These are phyloP conservation scores for Coryphaenoides rupestris DNA, from an alignment of 2,113 vertebrate genomes.

Conservation along the genomic window DNA sequence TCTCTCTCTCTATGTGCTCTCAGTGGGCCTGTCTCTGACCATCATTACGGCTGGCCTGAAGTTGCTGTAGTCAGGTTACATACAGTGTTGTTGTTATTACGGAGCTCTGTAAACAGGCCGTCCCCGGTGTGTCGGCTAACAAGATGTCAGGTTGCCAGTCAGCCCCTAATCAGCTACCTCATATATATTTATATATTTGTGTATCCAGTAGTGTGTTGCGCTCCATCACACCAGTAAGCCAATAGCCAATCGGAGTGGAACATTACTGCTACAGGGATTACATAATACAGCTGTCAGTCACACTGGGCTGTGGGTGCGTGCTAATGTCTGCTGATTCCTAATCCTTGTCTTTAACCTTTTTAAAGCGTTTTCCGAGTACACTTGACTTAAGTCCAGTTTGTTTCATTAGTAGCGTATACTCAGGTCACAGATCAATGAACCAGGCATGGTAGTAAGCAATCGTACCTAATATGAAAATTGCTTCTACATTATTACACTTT, in stretches of 20 bases:
- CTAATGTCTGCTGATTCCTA: not conserved
- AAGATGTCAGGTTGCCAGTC: conserved; percentile 40
- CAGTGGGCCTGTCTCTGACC: conserved; percentile 27
- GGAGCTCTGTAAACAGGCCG: conserved; percentile 43
- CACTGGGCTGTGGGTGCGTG: not conserved
- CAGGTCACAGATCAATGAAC: too few relatives aligned
- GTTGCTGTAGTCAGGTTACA: conserved; percentile 35
- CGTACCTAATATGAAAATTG: too few relatives aligned
- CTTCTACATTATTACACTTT: too few relatives aligned
- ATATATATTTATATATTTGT: too few relatives aligned
- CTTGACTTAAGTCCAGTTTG: too few relatives aligned
- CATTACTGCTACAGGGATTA: not conserved
- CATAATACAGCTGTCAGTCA: not conserved
- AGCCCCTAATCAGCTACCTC: conserved; percentile 39
- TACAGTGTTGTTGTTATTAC: not conserved
- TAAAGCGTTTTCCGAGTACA: too few relatives aligned
- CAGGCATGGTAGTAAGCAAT: too few relatives aligned
- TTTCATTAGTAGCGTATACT: too few relatives aligned
- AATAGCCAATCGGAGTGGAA: not conserved
- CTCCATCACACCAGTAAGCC: not conserved
- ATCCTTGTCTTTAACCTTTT: too few relatives aligned
- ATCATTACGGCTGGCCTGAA: conserved; percentile 43
- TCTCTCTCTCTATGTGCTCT: conserved; percentile 10
- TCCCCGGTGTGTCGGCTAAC: conserved; percentile 38
- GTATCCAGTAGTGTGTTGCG: too few relatives aligned